Conservation (phyloP, 2,797 vertebrate species). For the Spatula versicolor region DNA sequence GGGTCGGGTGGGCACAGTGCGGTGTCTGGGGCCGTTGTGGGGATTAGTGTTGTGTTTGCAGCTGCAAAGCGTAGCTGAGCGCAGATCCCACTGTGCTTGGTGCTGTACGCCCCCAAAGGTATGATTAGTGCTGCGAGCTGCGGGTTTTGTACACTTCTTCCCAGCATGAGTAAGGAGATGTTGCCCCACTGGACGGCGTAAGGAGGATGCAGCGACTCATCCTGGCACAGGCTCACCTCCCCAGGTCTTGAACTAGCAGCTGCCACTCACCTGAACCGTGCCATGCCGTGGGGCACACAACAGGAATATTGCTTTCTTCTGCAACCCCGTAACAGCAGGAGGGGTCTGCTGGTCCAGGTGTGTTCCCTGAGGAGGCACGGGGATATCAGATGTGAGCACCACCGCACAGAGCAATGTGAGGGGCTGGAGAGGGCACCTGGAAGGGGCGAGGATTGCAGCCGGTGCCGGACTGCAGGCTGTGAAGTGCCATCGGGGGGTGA, state of each 20-base stretch:
- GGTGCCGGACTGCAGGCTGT: no score
- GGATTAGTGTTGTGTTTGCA: not conserved
- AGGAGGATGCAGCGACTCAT: not conserved
- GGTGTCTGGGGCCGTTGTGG: not conserved
- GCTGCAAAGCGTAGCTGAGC: not conserved
- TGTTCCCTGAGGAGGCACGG: not conserved
- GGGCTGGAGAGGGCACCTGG: not conserved
- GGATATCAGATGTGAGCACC: not conserved
- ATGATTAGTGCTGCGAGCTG: not conserved
- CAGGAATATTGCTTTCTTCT: not conserved
- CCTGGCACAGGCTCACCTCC: not conserved
- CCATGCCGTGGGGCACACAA: not conserved
- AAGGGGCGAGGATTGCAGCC: not conserved
- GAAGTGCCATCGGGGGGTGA: not conserved
- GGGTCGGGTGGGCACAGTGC: not conserved
- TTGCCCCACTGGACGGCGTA: not conserved
- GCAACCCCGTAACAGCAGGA: not conserved
- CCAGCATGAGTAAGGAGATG: rapidly evolving
- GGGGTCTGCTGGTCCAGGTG: not conserved
- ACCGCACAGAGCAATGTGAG: rapidly evolving
- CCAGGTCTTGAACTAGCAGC: not conserved
- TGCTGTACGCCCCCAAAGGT: not conserved
- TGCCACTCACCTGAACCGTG: not conserved
- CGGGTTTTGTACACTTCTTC: rapidly evolving
- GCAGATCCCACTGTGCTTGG: not conserved